Evolutionary conservation across 2,797 vertebrate genomes (phyloP).

Genomic region (Cottoperca gobio): DNA sequence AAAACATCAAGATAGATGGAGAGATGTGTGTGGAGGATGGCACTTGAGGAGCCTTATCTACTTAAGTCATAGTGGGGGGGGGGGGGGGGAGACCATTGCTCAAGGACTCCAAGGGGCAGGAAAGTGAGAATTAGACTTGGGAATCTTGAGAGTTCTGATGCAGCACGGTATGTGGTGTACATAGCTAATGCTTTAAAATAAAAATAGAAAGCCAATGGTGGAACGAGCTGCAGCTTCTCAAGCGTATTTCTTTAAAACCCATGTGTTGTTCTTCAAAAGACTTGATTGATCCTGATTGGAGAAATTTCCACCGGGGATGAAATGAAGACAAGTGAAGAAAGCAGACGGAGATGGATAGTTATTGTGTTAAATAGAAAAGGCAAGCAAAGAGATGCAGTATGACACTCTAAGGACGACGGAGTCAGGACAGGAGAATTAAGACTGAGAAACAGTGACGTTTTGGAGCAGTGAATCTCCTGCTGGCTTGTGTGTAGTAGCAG

Average conservation of each 20-base stretch:
- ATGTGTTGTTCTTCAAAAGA: conserved; percentile 48
- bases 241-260: conserved; percentile 37
- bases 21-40: conserved; percentile 35
- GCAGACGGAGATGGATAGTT: conserved; percentile 27
- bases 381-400: conserved; percentile 25
- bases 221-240: conserved; percentile 10
- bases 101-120: conserved; percentile 48
- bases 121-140: conserved; percentile 61
- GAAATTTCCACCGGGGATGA: conserved; percentile 11
- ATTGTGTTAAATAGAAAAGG: conserved; percentile 23
- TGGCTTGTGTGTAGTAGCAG: conserved; percentile 37
- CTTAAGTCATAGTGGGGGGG: conserved; percentile 45
- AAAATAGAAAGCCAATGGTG: conserved; percentile 15
- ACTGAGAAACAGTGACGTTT: conserved; percentile 60
- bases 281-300: conserved; percentile 50
- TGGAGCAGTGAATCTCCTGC: conserved; percentile 45
- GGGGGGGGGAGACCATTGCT: conserved; percentile 36
- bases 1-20: conserved; percentile 48
- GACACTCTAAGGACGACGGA: conserved; percentile 42
- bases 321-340: conserved; percentile 55
- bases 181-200: conserved; percentile 38
- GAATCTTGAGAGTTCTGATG: conserved; percentile 43
- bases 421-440: conserved; percentile 40
- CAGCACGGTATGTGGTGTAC: conserved; percentile 35
- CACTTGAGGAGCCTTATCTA: conserved; percentile 57